Percentiles rank a stretch among this genome's conserved stretches.
These are phyloP conservation scores for Alsophila aescularia DNA, from an alignment of 2,888 invertebrate species.

Conservation along the genomic window DNA sequence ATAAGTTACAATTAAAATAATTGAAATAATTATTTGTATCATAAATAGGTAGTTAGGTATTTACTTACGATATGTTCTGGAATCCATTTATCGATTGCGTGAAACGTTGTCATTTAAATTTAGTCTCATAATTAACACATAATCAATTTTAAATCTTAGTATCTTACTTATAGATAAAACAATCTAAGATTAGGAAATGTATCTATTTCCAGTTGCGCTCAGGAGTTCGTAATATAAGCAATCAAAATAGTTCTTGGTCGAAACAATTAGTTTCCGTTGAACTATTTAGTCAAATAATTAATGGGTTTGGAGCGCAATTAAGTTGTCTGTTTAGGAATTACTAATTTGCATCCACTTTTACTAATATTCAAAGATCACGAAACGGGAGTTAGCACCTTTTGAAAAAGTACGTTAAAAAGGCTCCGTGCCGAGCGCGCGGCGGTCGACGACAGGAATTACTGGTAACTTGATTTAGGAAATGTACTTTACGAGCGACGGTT, in stretches of 20 bases:
- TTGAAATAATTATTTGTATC: not conserved
- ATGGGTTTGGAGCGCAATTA: conserved; percentile 46
- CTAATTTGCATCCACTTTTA: conserved; percentile 68
- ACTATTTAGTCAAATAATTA: conserved; percentile 40
- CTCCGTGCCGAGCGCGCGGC: conserved; percentile 7
- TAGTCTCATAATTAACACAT: not conserved
- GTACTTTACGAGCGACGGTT: not conserved
- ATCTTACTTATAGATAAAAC: conserved; percentile 9
- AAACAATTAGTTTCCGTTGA: conserved; percentile 37
- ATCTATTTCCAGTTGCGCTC: conserved; percentile 11
- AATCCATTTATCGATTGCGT: conserved; percentile 27
- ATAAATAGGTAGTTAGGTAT: not conserved
- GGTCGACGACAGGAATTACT: conserved; percentile 23
- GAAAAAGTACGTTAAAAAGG: conserved; percentile 52
- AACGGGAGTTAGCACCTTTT: conserved; percentile 73
- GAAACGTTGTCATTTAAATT: conserved; percentile 12
- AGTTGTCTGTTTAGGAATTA: conserved; percentile 61
- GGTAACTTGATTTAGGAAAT: conserved; percentile 30
- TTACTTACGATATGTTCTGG: conserved; percentile 21
- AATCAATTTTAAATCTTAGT: not conserved
- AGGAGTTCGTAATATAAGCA: conserved; percentile 30
- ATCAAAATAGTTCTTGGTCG: conserved; percentile 35
- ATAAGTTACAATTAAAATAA: not conserved
- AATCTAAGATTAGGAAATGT: conserved; percentile 15
- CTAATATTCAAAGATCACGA: conserved; percentile 72